A percentile compares a stretch with the other conserved stretches of the same genome.
These are phyloP conservation scores for Sarcophaga peregrina DNA, from an alignment of 1,140 invertebrate genomes.

Conservation along the genomic window DNA sequence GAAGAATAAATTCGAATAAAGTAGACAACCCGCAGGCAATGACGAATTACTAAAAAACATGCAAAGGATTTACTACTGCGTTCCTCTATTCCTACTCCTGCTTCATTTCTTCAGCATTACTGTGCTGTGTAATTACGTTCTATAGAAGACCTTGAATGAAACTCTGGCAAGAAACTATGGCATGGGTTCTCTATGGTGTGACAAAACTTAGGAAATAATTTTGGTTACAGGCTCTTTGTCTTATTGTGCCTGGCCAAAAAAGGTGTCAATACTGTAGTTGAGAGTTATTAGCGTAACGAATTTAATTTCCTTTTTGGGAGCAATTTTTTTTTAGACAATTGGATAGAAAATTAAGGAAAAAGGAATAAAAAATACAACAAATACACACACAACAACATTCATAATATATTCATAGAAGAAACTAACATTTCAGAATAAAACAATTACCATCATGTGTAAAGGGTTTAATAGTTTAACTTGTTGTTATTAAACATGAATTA, in stretches of 20 bases:
- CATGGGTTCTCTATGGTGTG: neutral
- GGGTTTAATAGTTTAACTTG: too few relatives aligned
- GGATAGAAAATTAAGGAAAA: neutral
- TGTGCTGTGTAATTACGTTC: neutral
- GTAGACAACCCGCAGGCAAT: constrained; percentile 37
- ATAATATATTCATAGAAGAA: too few relatives aligned
- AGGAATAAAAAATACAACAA: neutral
- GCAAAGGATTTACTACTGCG: constrained; percentile 27
- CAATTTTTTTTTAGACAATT: too few relatives aligned
- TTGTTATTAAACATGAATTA: too few relatives aligned
- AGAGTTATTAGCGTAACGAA: constrained; percentile 14
- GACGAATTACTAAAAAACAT: constrained; percentile 41
- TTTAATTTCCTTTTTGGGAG: neutral
- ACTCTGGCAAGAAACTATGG: neutral
- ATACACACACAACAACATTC: too few relatives aligned
- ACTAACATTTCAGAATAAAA: too few relatives aligned
- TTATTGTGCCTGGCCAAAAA: neutral
- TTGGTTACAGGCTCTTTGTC: too few relatives aligned
- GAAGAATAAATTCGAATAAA: constrained; percentile 2
- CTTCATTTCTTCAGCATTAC: neutral
- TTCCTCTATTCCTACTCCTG: neutral
- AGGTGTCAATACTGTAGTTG: neutral
- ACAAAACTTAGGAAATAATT: too few relatives aligned
- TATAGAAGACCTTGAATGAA: neutral
- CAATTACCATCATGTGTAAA: too few relatives aligned